Conservation (phyloP, 2,113 vertebrate species). For the Hassar affinis region DNA sequence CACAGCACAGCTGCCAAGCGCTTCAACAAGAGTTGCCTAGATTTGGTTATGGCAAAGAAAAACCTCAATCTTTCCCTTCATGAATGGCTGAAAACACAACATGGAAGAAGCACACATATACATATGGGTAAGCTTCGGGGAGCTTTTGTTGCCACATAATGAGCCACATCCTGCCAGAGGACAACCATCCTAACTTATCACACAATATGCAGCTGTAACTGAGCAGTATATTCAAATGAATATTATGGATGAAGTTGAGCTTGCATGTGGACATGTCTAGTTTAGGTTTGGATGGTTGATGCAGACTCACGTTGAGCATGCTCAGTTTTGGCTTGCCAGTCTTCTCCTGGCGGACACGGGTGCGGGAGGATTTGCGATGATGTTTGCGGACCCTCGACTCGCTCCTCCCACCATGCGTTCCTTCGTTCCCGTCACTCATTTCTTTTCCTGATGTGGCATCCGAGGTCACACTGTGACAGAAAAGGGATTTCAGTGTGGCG, state of each 20-base stretch:
- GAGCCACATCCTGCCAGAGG: background rate
- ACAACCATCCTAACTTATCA: background rate
- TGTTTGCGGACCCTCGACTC: conserved; percentile 87
- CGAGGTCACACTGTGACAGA: conserved; percentile 72
- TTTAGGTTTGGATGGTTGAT: background rate
- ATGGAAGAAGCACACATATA: background rate
- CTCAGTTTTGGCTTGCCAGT: conserved; percentile 89
- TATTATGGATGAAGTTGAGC: background rate
- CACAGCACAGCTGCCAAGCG: background rate
- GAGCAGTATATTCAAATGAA: background rate
- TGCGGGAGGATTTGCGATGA: conserved; percentile 86
- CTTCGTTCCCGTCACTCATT: conserved; percentile 90
- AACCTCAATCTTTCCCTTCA: background rate
- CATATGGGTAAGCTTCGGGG: background rate
- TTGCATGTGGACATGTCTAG: background rate
- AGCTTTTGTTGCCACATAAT: background rate
- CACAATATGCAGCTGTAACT: background rate
- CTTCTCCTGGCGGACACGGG: conserved; percentile 89
- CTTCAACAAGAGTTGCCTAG: background rate
- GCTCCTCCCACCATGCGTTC: conserved; percentile 77
- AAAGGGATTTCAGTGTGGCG: background rate
- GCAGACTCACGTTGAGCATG: conserved; percentile 83
- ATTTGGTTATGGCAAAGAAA: background rate
- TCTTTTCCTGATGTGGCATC: conserved; percentile 89
- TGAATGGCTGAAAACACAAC: background rate